phyloP scores from a whole-genome alignment of 1,140 invertebrate species.

The Macrostomum lignano region DNA sequence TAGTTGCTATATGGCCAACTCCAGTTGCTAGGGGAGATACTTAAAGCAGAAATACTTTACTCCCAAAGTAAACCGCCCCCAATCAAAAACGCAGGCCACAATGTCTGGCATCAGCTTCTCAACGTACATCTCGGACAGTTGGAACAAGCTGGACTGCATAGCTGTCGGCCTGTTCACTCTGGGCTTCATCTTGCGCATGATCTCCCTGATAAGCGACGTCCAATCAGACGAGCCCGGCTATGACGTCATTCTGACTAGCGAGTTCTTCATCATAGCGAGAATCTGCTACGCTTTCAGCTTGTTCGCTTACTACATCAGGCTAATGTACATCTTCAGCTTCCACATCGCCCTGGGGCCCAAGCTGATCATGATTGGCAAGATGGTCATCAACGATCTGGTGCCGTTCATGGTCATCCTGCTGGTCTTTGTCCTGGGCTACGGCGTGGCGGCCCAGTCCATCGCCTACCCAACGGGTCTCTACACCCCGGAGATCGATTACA shows the following conservation, averaged over 20 bases:
- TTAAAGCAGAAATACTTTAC: no score
- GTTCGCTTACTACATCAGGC: constrained; percentile 16
- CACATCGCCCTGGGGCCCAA: constrained; percentile 27
- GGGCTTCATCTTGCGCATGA: constrained; percentile 17
- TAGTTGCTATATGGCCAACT: no score
- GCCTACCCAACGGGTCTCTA: constrained; percentile 19
- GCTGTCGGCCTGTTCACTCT: constrained; percentile 17
- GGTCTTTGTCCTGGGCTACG: constrained; percentile 29
- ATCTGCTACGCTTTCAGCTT: constrained; percentile 16
- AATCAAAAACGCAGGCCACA: constrained; percentile 1
- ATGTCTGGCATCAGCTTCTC: constrained; percentile 5
- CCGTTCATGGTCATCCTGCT: constrained; percentile 29
- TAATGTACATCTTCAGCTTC: constrained; percentile 25
- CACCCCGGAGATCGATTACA: background rate
- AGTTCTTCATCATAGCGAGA: background rate
- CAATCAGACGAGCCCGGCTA: background rate
- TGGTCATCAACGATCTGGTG: constrained; percentile 25
- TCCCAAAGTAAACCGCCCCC: no score
- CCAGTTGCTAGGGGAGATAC: no score
- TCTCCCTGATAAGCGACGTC: constrained; percentile 11
- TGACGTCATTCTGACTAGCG: constrained; percentile 4
- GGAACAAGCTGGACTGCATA: constrained; percentile 23
- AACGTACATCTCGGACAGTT: constrained; percentile 19
- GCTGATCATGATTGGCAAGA: constrained; percentile 29
- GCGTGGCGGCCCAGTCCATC: constrained; percentile 26